phyloP scores from a whole-genome alignment of 2,113 vertebrate genomes.

The Anser brachyrhynchus region DNA sequence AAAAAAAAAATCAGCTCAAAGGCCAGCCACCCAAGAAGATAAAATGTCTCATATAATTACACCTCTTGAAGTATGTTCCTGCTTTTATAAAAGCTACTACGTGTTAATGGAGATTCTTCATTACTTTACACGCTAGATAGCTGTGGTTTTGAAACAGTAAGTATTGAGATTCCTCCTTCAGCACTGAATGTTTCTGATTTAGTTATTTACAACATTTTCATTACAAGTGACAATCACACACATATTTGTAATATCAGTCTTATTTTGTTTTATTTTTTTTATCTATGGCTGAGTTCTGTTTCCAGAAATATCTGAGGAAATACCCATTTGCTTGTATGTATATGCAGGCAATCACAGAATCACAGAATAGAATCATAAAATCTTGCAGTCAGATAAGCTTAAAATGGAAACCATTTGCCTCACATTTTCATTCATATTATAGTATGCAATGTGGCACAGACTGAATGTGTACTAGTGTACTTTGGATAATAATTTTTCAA shows the following conservation, averaged over 20 bases:
- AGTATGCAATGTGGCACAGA: neutral
- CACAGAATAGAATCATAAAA: slow-evolving; percentile 13
- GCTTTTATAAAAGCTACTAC: slow-evolving; percentile 30
- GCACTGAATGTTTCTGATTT: neutral
- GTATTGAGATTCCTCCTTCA: neutral
- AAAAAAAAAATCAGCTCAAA: neutral
- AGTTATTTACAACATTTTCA: slow-evolving; percentile 8
- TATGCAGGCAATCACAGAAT: slow-evolving; percentile 19
- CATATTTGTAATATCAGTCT: neutral
- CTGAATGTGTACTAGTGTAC: neutral
- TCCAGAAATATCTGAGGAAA: slow-evolving; percentile 18
- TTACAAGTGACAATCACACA: neutral
- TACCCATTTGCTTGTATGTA: slow-evolving; percentile 28
- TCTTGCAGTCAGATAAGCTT: slow-evolving; percentile 11
- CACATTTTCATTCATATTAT: slow-evolving; percentile 8
- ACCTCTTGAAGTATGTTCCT: slow-evolving; percentile 23
- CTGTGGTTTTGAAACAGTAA: slow-evolving; percentile 13
- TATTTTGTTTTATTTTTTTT: neutral
- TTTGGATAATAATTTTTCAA: neutral
- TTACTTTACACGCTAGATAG: neutral
- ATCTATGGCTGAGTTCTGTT: neutral
- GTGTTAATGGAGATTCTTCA: neutral
- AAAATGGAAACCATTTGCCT: slow-evolving; percentile 7
- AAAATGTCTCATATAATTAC: slow-evolving; percentile 53
- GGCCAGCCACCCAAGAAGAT: slow-evolving; percentile 53